These are phyloP conservation scores for Anguilla marmorata DNA, from an alignment of 2,797 vertebrate genomes.

Conservation along the genomic window DNA sequence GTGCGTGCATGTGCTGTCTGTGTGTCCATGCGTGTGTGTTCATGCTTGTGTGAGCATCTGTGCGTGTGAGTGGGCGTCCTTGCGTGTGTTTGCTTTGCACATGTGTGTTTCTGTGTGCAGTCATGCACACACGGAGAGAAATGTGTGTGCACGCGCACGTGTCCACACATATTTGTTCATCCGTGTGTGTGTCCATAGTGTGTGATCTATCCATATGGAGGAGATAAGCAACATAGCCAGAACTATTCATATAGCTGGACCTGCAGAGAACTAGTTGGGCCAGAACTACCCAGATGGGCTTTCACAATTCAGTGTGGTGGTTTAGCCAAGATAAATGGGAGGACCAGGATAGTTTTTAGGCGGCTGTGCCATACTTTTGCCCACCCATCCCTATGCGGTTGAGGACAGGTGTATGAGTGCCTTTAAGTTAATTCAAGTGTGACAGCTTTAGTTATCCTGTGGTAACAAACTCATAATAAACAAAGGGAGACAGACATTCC, in stretches of 20 bases:
- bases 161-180: not conserved
- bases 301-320: no score
- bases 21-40: not conserved
- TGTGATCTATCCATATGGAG: slow-evolving; percentile 1
- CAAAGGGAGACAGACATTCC: not conserved
- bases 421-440: not conserved
- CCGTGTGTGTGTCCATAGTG: not conserved
- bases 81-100: not conserved
- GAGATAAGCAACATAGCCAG: not conserved
- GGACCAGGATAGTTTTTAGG: no score
- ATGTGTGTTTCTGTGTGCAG: slow-evolving; percentile 6
- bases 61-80: not conserved
- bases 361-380: no score
- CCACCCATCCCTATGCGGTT: no score
- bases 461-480: not conserved
- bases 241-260: not conserved
- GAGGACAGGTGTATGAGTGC: not conserved
- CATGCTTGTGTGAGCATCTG: not conserved
- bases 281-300: no score
- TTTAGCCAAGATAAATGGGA: no score
- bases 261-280: not conserved
- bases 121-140: not conserved
- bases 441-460: not conserved
- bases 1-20: not conserved
- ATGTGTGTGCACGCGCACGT: not conserved